A percentile compares a stretch with the other conserved stretches of the same genome.
These are phyloP conservation scores for Phataginus tricuspis DNA, from an alignment of 2,797 vertebrate genomes.

Conservation along the genomic window DNA sequence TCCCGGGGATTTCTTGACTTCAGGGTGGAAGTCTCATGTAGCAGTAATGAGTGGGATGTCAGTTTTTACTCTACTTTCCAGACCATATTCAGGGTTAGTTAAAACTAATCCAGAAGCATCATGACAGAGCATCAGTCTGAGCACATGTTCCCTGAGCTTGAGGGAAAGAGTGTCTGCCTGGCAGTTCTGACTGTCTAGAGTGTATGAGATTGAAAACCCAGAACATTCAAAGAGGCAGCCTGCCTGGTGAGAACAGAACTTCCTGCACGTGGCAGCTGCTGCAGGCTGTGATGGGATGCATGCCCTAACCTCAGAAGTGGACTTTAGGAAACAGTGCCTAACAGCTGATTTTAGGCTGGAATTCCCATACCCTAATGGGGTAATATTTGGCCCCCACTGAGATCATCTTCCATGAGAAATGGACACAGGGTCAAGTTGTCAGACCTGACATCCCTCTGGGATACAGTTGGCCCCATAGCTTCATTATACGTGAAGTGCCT, in stretches of 20 bases:
- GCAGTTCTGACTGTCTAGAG: not conserved
- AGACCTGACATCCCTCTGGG: not conserved
- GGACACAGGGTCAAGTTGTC: not conserved
- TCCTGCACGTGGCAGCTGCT: not conserved
- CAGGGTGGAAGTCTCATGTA: not conserved
- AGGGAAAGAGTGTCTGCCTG: not conserved
- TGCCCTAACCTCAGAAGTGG: not conserved
- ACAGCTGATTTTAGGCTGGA: slow-evolving; percentile 21
- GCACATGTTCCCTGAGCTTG: not conserved
- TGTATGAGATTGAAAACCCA: not conserved
- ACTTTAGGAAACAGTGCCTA: not conserved
- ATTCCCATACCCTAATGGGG: not conserved
- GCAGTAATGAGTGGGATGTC: not conserved
- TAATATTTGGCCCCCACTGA: not conserved
- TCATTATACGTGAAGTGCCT: not conserved
- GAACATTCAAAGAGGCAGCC: not conserved
- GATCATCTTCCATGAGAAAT: slow-evolving; percentile 37
- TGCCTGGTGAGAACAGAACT: not conserved
- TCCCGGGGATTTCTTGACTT: not conserved
- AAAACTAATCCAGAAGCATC: not conserved
- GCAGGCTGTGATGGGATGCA: not conserved
- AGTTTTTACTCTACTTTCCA: slow-evolving; percentile 31
- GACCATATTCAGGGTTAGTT: not conserved
- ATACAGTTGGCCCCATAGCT: not conserved
- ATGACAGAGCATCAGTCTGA: not conserved